Base-by-base conservation (phyloP, 1,140 invertebrate species). In the Drosophila quadrilineata region DNA sequence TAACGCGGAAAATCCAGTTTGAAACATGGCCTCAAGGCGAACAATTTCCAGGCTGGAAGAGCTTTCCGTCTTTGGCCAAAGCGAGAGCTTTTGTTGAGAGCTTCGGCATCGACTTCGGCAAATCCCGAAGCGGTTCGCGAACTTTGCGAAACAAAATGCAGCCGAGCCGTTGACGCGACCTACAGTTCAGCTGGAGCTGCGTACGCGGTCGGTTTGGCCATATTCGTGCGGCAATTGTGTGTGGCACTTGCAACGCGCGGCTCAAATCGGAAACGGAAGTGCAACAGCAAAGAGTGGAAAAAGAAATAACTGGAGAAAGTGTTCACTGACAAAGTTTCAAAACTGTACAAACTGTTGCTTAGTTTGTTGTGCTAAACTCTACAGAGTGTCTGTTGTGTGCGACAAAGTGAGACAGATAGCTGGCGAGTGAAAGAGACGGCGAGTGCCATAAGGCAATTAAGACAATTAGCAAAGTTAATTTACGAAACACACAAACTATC, bases 161-260 rank as follows among this genome's bases (percentile, higher is more conserved):
- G 48, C 24, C 35, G 54, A 35, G 41, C 4, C 24, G 56, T 28
- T 22, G 28, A 40, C 9, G 22, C 35, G 45, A 70, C 48, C 49
- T 62, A 72, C 76, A 82, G 76, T 82, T 72, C 69, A 82, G 76
- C 73, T 82, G 54, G 76, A 82, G 77, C 77, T 72, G 77, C 77
- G 49, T 48, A 53, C 69, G 68, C 65, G 57, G 59, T 77, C 82
- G 60, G 77, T 71, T 52, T 31, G 63, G 66, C 52, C 52, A 68
- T 24, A 41, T 45, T 45, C 12, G 41, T 66, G 66, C 52, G 45
- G 63, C 19, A 41, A 38, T 45, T 8, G 41, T 66, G 62, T 53
- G 57, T 48, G 64, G 40, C 58, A 48, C 22, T 24, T 12, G 69
- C 45, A 48, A 58, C 50, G 48, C 40, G 63, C 72, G 56, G 29